phyloP scores from a whole-genome alignment of 2,113 vertebrate genomes.

The Albula goreensis region DNA sequence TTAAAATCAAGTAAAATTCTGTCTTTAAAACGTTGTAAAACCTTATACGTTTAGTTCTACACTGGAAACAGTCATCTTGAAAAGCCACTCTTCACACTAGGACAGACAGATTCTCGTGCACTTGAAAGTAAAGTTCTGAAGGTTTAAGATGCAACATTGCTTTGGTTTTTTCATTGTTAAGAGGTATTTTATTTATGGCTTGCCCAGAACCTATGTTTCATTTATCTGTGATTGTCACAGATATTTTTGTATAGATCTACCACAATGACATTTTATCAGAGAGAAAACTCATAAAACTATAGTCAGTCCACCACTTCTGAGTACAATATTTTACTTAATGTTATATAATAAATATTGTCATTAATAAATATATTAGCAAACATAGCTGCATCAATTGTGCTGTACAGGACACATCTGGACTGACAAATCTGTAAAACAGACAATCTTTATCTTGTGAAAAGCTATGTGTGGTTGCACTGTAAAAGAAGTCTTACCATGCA shows the following conservation, averaged over 20 bases:
- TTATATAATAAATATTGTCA: background rate
- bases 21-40: no score
- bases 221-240: background rate
- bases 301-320: no score
- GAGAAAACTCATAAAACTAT: no score
- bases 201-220: background rate
- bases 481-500: background rate
- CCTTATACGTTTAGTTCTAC: no score
- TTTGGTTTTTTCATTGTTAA: background rate
- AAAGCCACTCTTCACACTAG: background rate
- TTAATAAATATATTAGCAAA: background rate
- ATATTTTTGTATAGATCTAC: background rate
- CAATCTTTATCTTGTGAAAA: background rate
- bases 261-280: no score
- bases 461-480: background rate
- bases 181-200: background rate
- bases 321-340: background rate
- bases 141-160: background rate
- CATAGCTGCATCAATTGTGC: background rate
- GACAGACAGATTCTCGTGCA: background rate
- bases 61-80: background rate
- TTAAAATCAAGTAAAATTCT: no score
- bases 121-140: background rate
- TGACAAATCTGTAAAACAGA: background rate
- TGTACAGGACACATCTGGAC: background rate